Base-by-base conservation (phyloP, 1,140 invertebrate species). In the Phenacoccus solenopsis region DNA sequence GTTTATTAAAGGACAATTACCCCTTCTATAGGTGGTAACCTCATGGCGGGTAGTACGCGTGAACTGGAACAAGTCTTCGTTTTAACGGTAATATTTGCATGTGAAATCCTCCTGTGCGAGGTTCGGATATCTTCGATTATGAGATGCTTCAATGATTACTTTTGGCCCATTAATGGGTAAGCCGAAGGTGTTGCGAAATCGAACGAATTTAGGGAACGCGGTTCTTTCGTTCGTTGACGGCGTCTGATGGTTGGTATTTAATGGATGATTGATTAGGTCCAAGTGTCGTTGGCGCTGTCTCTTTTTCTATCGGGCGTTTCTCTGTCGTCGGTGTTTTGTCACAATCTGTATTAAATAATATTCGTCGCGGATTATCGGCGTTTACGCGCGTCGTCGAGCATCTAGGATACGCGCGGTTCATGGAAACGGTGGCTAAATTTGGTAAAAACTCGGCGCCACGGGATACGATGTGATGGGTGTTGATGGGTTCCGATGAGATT, bases 1-100 rank as follows among this genome's bases (percentile, higher is more conserved):
- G 38, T 49, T 49, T 49, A n/a, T 49, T 49, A 49, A 49, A 49
- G 38, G 38, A 49, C 38, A 49, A 49, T 49, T 49, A 49, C 38
- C 38, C 38, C 38, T 49, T 49, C 38, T 49, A 16, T 49, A n/a
- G 5, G 38, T 16, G 16, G 20, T 49, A 49, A 49, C 38, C 38
- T 49, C 38, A 49, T n/a, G n/a, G n/a, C 38, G 13, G 30, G 13
- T 32, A 49, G 38, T 49, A 49, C 16, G 38, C 38, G 20, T 49
- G 38, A 49, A 49, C 38, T 49, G 38, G 38, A 49, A 49, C 38
- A 49, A 49, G 38, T n/a, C 38, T 9, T 16, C 38, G 38, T 49
- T n/a, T n/a, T 49, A 49, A 49, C 16, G 38, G 38, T 49, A 49
- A 49, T 49, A 49, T 49, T 49, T 49, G 13, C 16, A 49, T 49